These are phyloP conservation scores for Papilio dardanus DNA, from an alignment of 1,140 invertebrate species.

Conservation along the genomic window DNA sequence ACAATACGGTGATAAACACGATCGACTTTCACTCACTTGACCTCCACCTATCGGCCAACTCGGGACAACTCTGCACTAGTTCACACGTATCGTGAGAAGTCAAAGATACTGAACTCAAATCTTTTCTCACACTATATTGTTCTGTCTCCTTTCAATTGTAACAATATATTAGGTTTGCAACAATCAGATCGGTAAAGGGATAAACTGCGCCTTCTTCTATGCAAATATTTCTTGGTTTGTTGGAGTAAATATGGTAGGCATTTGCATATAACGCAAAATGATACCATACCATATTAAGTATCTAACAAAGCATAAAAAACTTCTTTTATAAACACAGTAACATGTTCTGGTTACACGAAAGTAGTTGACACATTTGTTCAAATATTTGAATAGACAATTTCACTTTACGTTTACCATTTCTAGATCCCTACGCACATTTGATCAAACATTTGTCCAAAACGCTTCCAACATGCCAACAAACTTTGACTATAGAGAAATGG, in stretches of 20 bases:
- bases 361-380: conserved; percentile 15
- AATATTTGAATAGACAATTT: not conserved
- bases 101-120: not conserved
- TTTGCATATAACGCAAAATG: too few species aligned
- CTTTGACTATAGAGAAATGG: too few species aligned
- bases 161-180: not conserved
- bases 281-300: too few species aligned
- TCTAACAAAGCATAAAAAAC: not conserved
- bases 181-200: conserved; percentile 2
- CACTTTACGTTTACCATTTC: not conserved
- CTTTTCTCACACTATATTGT: conserved; percentile 12
- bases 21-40: conserved; percentile 10
- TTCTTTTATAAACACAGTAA: too few species aligned
- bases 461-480: not conserved
- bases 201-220: not conserved
- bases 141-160: not conserved
- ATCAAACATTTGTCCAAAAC: conserved; percentile 19
- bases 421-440: conserved; percentile 14
- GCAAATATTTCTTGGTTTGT: not conserved
- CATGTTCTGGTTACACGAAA: not conserved
- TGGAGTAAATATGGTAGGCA: not conserved
- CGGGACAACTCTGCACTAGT: not conserved
- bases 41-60: not conserved
- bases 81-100: conserved; percentile 16
- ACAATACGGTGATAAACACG: conserved; percentile 15